Base-by-base conservation (phyloP, 2,797 vertebrate species). In the Chrysocyon brachyurus region DNA sequence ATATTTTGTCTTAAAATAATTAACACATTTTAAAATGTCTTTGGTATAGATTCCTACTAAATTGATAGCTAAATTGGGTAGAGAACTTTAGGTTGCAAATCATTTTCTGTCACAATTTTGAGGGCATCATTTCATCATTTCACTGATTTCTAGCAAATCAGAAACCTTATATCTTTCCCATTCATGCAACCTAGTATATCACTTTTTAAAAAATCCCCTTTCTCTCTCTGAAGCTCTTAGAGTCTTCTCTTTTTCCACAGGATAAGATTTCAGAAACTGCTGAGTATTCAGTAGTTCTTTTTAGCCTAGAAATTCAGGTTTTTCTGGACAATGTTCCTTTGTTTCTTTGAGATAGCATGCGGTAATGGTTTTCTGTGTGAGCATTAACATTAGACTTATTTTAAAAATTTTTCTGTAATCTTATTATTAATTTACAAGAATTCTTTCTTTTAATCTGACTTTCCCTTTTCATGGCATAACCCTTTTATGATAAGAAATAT, bases 231-330 rank as follows among this genome's bases (percentile, higher is more conserved):
- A 12, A 79, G 57, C 28, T 61, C 83, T 90, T 49, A 92, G 33
- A 94, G 31, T 56, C 17, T 68, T 36, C 16, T 89, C 28, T 66
- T 70, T 56, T 61, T 15, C 40, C 54, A 15, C 1, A 82, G 12
- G 21, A 33, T 91, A 95, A 63, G 86, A 75, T 83, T 97, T 89
- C 57, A 96, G 9, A 91, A 54, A 84, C 9, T 57, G 49, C 54
- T 78, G 6, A 6, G 14, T 56, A 90, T 15, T 82, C 49, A 88
- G 11, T 52, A 57, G 28, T 46, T 94, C 12, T 57, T 87, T 94
- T 87, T 28, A 75, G 31, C 17, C 33, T 93, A 21, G 26, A 68
- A 93, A 94, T 87, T 77, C 49, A 87, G 15, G 64, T 85, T 82
- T 78, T 49, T 70, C 12, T 81, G 10, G 19, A 77, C 56, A 94